Evolutionary conservation across 2,888 invertebrate species (phyloP), one percentile per base, ranked within the genome.

Genomic region (Chaitophorus viminalis): DNA sequence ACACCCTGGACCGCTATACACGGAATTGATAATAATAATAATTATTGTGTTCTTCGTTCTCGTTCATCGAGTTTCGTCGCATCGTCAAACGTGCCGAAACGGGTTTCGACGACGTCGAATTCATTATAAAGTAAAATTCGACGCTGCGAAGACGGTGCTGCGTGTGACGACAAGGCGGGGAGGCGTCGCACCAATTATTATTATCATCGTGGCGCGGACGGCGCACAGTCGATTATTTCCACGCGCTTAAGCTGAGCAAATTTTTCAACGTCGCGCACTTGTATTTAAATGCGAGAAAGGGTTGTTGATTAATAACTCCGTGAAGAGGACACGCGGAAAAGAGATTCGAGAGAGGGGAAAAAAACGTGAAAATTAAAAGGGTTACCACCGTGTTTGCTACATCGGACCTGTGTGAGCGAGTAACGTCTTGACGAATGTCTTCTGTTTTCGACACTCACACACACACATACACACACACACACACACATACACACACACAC

Each of bases 241-340:
- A 11, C 52, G 36, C 46, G 72, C 72, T 70, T 70, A 70, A 31
- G 75, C 46, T 82, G 39, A 29, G 31, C 72, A 31, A 52, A 79
- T 79, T 79, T 87, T 87, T 87, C 72, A 74, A 79, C 86, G 86
- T n/a, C 85, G 77, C 18, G 29, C 18, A 76, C 77, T 52, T 54
- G 31, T 70, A 70, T 21, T n/a, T 31, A 25, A 52, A 79, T n/a
- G n/a, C 79, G 72, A 39, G 46, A 87, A 79, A 87, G 79, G 79
- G 79, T 87, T 87, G 79, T 87, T 74, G 86, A 87, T 87, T 87
- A 87, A 87, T 87, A 79, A 87, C 60, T 60, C n/a, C 36, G 72
- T n/a, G n/a, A 65, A 39, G 54, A 46, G 85, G 54, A 70, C 77
- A 60, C 31, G 29, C 11, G 33, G 29, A 54, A 39, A 33, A 17